Base-by-base conservation (phyloP, 2,113 vertebrate genomes). In the Phocoena sinus region DNA sequence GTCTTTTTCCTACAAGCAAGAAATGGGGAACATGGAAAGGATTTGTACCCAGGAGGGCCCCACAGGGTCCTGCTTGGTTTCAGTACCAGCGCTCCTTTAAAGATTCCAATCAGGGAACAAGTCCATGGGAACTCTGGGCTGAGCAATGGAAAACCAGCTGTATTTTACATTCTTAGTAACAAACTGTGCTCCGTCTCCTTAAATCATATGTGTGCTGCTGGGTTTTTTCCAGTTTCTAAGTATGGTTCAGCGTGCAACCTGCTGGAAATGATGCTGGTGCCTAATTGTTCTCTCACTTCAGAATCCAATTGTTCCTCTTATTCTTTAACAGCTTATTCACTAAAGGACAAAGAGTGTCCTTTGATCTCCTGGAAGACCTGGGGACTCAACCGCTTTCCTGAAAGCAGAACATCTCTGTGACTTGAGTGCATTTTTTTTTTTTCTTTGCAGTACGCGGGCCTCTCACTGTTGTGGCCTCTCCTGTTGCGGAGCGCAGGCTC, bases 251-350 rank as follows among this genome's bases (percentile, higher is more conserved):
- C 93, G 92, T 96, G 92, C 87, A 98, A 85, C 96, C 97, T 97
- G 96, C 97, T 97, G 97, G 97, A 98, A 98, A 97, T 13, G 98
- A 91, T 77, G 96, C 96, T 79, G 63, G 68, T 89, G 96, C 71
- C 67, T 97, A 96, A 98, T 97, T 97, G 97, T 98, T 98, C 97
- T 95, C 33, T 92, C 94, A 73, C 96, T 95, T 96, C 76, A 97
- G 97, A 96, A 93, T 97, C 96, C 96, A 98, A 81, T 98, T 98
- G 97, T 98, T 97, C 97, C 95, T 97, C 96, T 98, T 96, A 95
- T 95, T 98, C 97, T 98, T 97, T 98, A 98, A 96, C 71, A 92
- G 95, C 91, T 97, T 98, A 96, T 98, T 98, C 95, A 96, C 97
- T 98, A 83, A 89, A 89, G 77, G 84, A 93, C 94, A 90, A 93